Base-by-base conservation (phyloP, 2,113 vertebrate genomes). In the Etheostoma cragini region DNA sequence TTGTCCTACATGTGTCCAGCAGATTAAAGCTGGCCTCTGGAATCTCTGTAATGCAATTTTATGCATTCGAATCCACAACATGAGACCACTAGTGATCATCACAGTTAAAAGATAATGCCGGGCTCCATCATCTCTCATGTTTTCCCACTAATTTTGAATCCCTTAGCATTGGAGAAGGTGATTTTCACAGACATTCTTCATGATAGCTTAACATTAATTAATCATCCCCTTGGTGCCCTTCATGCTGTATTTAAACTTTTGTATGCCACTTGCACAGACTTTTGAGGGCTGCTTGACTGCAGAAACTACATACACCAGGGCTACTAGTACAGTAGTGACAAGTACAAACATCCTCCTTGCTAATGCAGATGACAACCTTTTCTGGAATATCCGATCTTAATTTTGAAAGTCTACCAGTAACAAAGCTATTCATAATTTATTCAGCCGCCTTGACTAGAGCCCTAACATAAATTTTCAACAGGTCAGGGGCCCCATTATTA, bases 171-270 rank as follows among this genome's bases (percentile, higher is more conserved):
- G 1, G 17, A 64, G 35, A 54, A 5, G 22, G 5, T 50, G 21
- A 68, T 54, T 56, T 54, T 70, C 35, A 79, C 19, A 22, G 49
- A 38, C 33, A 64, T 24, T 47, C 58, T 3, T 54, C 24, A 58
- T 35, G 35, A 53, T 11, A 60, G 21, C 19, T 61, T 46, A 17
- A 49, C 64, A 69, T 26, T 14, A 54, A 63, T 54, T 12, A 53
- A 70, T 53, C 10, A 45, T 45, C 17, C 57, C 26, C 47, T 46
- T 52, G n/a, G 42, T 58, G 26, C 53, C 35, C 49, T 33, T 8
- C 46, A 17, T 42, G 35, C n/a, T 24, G 2, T 26, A 49, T 80
- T 65, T 54, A 42, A 15, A 57, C 50, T 64, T 42, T 24, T 24
- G 21, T 57, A 13, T 72, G 26, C 42, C 6, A 50, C 45, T 57